Evolutionary conservation across 2,888 invertebrate species (phyloP).

Genomic region (Eupsilia transversa): DNA sequence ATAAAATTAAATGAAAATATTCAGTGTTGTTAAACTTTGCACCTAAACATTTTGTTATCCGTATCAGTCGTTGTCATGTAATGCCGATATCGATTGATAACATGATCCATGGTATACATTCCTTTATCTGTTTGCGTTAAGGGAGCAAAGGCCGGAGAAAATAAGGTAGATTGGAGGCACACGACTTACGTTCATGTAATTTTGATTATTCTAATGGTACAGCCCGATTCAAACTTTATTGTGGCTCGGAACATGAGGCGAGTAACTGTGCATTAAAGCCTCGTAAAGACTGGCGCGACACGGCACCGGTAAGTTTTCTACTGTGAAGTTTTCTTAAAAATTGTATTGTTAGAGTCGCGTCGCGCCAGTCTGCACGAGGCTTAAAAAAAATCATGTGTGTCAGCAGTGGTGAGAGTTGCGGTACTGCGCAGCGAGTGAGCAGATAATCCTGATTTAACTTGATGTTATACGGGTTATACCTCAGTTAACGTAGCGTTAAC

Average conservation of each 20-base stretch:
- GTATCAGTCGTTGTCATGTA: slow-evolving; percentile 34
- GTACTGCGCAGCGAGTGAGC: no score
- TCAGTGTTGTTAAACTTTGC: not conserved
- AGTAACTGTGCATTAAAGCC: no score
- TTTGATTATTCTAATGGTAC: not conserved
- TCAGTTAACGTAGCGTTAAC: not conserved
- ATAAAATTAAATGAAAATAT: not conserved
- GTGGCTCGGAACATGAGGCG: no score
- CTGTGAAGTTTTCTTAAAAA: no score
- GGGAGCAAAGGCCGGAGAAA: slow-evolving; percentile 22
- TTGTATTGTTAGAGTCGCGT: no score
- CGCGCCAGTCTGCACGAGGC: no score
- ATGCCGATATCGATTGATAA: slow-evolving; percentile 28
- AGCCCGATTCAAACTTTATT: not conserved
- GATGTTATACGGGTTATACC: no score
- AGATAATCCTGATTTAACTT: not conserved
- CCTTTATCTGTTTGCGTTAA: slow-evolving; percentile 26
- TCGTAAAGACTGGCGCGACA: no score
- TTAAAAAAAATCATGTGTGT: no score
- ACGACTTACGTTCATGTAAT: not conserved
- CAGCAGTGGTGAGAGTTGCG: no score
- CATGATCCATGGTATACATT: slow-evolving; percentile 27
- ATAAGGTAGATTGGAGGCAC: not conserved
- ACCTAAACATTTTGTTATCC: not conserved
- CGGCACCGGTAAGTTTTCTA: no score